A percentile compares a stretch with the other conserved stretches of the same genome.
These are phyloP conservation scores for Pseudococcus longispinus DNA, from an alignment of 2,888 invertebrate genomes.

Conservation along the genomic window DNA sequence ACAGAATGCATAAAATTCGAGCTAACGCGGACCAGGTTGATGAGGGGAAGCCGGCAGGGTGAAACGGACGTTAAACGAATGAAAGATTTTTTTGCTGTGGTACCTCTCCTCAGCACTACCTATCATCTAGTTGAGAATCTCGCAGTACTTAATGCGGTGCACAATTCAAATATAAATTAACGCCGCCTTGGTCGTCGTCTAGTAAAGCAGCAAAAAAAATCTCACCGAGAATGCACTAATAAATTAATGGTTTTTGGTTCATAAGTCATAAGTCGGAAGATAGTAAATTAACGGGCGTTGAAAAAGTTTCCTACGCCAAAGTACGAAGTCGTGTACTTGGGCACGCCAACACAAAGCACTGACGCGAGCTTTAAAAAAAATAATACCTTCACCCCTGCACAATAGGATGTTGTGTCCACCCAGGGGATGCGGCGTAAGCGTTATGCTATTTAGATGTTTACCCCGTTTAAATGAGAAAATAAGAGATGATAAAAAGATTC, in stretches of 20 bases:
- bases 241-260: slow-evolving; percentile 22
- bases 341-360: neutral
- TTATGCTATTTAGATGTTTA: slow-evolving; percentile 51
- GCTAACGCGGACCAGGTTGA: neutral
- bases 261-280: slow-evolving; percentile 21
- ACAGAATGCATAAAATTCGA: slow-evolving; percentile 3
- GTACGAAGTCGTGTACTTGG: slow-evolving; percentile 15
- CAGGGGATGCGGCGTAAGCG: slow-evolving; percentile 47
- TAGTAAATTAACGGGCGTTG: slow-evolving; percentile 28
- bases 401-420: slow-evolving; percentile 35
- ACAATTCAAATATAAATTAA: slow-evolving; percentile 8
- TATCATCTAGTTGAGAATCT: neutral
- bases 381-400: neutral
- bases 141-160: neutral
- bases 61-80: neutral
- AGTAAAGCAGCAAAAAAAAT: neutral
- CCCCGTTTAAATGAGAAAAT: slow-evolving; percentile 43
- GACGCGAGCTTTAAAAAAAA: neutral
- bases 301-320: slow-evolving; percentile 35
- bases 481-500: slow-evolving; percentile 46
- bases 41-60: neutral
- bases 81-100: neutral
- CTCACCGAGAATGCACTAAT: slow-evolving; percentile 11
- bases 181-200: neutral
- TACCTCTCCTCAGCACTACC: neutral